Percentiles rank a stretch among this genome's conserved stretches.
Conservation (phyloP, 2,888 invertebrate species). For the Griposia aprilina region DNA sequence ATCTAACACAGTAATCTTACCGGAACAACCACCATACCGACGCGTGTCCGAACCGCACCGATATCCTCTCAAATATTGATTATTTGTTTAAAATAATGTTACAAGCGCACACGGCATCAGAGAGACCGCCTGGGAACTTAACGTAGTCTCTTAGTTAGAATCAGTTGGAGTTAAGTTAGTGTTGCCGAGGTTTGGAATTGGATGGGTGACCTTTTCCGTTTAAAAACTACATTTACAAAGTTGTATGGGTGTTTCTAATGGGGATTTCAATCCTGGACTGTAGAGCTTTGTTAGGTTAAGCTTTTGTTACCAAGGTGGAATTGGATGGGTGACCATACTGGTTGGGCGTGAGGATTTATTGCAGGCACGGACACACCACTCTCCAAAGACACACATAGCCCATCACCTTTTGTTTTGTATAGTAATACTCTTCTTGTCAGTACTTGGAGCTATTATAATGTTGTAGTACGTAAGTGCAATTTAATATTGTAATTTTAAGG, state of each 20-base stretch:
- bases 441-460: too few species aligned
- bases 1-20: constrained; percentile 19
- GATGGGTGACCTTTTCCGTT: constrained; percentile 21
- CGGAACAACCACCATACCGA: background rate
- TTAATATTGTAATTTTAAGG: too few species aligned
- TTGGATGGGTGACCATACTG: too few species aligned
- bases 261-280: background rate
- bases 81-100: constrained; percentile 68
- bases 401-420: too few species aligned
- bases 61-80: constrained; percentile 64
- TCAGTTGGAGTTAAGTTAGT: constrained; percentile 30
- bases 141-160: constrained; percentile 36
- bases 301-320: too few species aligned
- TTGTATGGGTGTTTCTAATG: background rate
- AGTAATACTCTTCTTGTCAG: too few species aligned
- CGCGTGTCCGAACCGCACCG: constrained; percentile 40
- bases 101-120: constrained; percentile 57
- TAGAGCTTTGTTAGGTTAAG: too few species aligned
- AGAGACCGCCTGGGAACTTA: constrained; percentile 57
- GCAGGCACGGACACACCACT: too few species aligned
- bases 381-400: too few species aligned
- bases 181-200: constrained; percentile 11
- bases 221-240: too few species aligned
- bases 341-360: too few species aligned
- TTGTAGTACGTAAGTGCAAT: too few species aligned